These are phyloP conservation scores for Cryptus viduatorius DNA, from an alignment of 2,888 invertebrate genomes.

Conservation along the genomic window DNA sequence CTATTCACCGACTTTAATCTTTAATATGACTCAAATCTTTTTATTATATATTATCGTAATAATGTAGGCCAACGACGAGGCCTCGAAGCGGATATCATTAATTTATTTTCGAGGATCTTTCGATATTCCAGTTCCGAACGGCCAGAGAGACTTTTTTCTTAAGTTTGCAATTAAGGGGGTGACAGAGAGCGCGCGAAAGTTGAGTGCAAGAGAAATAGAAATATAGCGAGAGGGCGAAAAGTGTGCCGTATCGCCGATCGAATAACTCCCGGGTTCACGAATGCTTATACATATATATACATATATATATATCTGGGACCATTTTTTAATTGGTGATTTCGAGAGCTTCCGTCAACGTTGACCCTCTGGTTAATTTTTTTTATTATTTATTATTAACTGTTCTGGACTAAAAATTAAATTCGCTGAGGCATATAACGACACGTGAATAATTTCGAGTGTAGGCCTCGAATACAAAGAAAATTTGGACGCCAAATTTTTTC, in stretches of 20 bases:
- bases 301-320: background rate
- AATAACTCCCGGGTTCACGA: conserved; percentile 10
- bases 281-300: background rate
- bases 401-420: background rate
- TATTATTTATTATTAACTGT: background rate
- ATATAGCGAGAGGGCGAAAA: background rate
- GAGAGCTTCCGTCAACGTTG: conserved; percentile 33
- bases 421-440: conserved; percentile 8
- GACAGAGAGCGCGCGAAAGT: background rate
- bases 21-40: conserved; percentile 15
- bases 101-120: conserved; percentile 40
- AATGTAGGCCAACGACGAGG: conserved; percentile 30
- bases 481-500: conserved; percentile 54
- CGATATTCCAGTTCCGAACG: background rate
- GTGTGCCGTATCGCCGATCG: conserved; percentile 21
- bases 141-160: conserved; percentile 29
- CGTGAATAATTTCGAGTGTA: conserved; percentile 54
- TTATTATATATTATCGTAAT: conserved; percentile 38
- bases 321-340: conserved; percentile 56
- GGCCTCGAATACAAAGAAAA: conserved; percentile 41
- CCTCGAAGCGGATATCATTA: conserved; percentile 44
- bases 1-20: background rate
- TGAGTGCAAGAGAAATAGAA: background rate
- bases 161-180: conserved; percentile 52
- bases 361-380: conserved; percentile 43